Evolutionary conservation across 1,140 invertebrate genomes (phyloP).

Genomic region (Pseudomyrmex gracilis): DNA sequence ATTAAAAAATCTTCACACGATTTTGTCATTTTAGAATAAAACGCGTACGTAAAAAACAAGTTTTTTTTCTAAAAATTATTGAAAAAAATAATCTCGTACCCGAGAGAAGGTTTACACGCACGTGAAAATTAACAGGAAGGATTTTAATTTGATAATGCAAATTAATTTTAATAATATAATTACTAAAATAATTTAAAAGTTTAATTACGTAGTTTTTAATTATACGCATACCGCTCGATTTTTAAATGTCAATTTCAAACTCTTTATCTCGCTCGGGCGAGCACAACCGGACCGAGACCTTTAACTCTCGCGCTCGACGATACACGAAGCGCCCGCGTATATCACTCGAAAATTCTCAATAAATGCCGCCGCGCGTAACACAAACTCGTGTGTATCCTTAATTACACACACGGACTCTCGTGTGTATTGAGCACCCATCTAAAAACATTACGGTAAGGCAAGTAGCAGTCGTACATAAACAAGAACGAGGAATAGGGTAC

Average conservation of each 20-base stretch:
- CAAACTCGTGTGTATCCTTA: constrained; percentile 41
- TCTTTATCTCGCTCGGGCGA: background rate
- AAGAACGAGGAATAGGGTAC: constrained; percentile 53
- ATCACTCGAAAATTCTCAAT: background rate
- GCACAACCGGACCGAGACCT: background rate
- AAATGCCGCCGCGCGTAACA: constrained; percentile 18
- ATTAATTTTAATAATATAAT: no score
- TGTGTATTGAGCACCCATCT: constrained; percentile 77
- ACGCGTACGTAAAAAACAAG: no score
- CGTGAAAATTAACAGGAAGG: no score
- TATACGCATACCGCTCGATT: no score
- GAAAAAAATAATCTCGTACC: no score
- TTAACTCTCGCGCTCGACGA: constrained; percentile 9
- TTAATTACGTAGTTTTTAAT: no score
- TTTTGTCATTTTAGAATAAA: no score
- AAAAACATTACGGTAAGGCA: constrained; percentile 76
- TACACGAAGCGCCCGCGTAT: background rate
- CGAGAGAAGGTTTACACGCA: no score
- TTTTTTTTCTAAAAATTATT: no score
- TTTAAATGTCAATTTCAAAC: background rate
- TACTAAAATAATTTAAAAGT: no score
- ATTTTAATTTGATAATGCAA: no score
- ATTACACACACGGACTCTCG: constrained; percentile 70
- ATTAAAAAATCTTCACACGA: no score
- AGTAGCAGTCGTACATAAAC: constrained; percentile 71